Evolutionary conservation across 2,113 vertebrate genomes (phyloP), one percentile per base, ranked within the genome.

Genomic region (Lophura nycthemera): DNA sequence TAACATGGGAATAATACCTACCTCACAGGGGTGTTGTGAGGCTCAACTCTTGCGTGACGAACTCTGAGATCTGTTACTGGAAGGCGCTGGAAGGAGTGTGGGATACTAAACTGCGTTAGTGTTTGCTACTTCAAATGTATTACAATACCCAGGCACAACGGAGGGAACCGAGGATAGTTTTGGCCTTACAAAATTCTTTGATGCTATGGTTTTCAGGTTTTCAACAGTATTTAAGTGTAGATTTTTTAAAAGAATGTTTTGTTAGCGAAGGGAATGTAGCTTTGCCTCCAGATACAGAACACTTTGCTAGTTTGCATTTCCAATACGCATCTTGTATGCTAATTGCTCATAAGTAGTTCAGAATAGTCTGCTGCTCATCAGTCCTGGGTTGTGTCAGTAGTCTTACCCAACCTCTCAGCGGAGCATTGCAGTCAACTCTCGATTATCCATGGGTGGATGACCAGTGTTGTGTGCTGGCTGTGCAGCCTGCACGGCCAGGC

Each of bases 141-240:
- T 70, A 57, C 85, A 90, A 42, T 92, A 90, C 36, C 50, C 78
- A 91, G 89, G 69, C 83, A 89, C 75, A 81, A 80, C 65, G 75
- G 90, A 89, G 59, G 80, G 67, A 94, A 66, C 61, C 76, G 76
- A 96, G 88, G 66, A 65, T 80, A 79, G 56, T 96, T 96, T 89
- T 90, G 78, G 95, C 96, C 91, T 94, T 94, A 75, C 0, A 1
- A 85, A 89, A 91, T 96, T 92, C 73, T 83, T 94, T 57, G 54
- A 92, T 95, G 90, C 96, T 96, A 50, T 96, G 96, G 92, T 96
- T 97, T 96, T 97, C 82, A 91, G 93, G 88, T 95, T 91, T 91
- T 86, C 94, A 95, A 95, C 94, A 94, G 90, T 97, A 96, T 97
- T 98, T 97, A 97, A 97, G 84, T 84, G 45, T 93, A 75, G 96